Base-by-base conservation (phyloP, 1,140 invertebrate genomes). In the Sweltsa coloradensis region DNA sequence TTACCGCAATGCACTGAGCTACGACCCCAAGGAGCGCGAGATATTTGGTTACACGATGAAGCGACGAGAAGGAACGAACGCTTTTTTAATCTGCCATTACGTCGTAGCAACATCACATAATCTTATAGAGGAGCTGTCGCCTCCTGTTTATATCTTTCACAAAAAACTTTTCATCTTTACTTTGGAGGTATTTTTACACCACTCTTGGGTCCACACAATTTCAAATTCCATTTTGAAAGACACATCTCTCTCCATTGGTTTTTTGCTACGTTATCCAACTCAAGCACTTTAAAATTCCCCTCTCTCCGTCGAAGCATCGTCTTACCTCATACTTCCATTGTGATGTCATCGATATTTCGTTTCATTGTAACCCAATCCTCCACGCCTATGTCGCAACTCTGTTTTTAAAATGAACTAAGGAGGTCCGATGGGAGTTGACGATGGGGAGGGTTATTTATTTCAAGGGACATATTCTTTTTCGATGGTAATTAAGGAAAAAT, bases 141-240 rank as follows among this genome's bases (percentile, higher is more conserved):
- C 37, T 40, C 37, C 37, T 40, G 37, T 40, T 40, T 40, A 40
- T 23, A 40, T 40, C 37, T 40, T 19, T 5, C 37, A 13, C 37
- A 42, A 45, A 45, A 45, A 9, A 26, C 34, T 27, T 31, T 34
- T 27, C 26, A 45, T 31, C 26, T 45, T 45, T 45, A 19, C 26
- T 45, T 21, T 45, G 43, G 26, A 48, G 46, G 37, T 48, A 48
- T 48, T 48, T 48, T 48, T 48, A 48, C 34, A 48, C 46, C 46
- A 48, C 46, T 48, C 46, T 36, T 27, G 46, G 16, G 46, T 41
- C 31, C 46, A 41, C 36, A 39, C 46, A 48, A 48, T 48, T 48
- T 48, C 46, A 48, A 48, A 48, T 48, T 48, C 46, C 46, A 48
- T 48, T 47, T 48, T 34, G 37, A 48, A 41, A 41, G 46, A 48